Percentiles rank a stretch among this genome's conserved stretches.
Evolutionary conservation across 2,113 vertebrate species (phyloP).

Genomic region (Neotoma lepida): DNA sequence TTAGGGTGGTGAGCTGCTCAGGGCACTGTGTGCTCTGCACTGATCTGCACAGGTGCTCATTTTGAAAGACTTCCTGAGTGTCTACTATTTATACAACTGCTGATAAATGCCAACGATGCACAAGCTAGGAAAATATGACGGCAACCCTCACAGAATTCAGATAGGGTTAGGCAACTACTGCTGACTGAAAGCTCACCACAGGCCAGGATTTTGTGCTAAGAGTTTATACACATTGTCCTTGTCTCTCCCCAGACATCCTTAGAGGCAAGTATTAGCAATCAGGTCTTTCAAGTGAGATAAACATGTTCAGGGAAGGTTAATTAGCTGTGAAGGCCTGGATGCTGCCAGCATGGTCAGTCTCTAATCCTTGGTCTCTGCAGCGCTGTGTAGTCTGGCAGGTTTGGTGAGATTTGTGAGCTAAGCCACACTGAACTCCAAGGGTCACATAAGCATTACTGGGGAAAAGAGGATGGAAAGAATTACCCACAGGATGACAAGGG

Average conservation of each 20-base stretch:
- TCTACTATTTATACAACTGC: not conserved
- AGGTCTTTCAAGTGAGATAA: conserved; percentile 45
- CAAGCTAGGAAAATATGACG: not conserved
- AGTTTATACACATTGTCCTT: not conserved
- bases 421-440: not conserved
- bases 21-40: not conserved
- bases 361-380: not conserved
- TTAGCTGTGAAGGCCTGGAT: not conserved
- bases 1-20: not conserved
- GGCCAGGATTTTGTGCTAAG: not conserved
- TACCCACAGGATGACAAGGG: not conserved
- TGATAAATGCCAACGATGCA: not conserved
- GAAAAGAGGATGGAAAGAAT: not conserved
- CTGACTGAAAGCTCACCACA: not conserved
- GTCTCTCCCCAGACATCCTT: not conserved
- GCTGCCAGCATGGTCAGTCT: not conserved
- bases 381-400: not conserved
- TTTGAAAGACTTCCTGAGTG: not conserved
- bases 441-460: not conserved
- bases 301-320: conserved; percentile 3
- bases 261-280: conserved; percentile 27
- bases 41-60: not conserved
- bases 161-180: not conserved
- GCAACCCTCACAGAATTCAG: not conserved
- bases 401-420: not conserved